phyloP scores from a whole-genome alignment of 2,113 vertebrate genomes.

The Acanthochromis polyacanthus region DNA sequence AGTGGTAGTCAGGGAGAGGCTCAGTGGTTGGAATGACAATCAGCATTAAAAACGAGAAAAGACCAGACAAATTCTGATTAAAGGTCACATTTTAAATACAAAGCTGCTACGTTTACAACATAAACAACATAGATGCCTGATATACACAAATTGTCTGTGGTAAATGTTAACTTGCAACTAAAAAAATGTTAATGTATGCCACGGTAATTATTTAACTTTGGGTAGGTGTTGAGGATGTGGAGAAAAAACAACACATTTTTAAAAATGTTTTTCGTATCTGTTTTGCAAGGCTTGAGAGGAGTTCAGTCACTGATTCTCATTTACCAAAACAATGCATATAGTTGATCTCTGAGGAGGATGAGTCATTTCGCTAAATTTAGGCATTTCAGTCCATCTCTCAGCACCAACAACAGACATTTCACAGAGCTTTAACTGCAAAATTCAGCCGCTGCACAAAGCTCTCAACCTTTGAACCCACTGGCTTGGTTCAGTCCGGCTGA shows the following conservation, averaged over 20 bases:
- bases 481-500: not conserved
- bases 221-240: no score
- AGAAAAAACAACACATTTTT: no score
- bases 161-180: no score
- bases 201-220: no score
- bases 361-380: not conserved
- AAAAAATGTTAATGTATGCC: no score
- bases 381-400: not conserved
- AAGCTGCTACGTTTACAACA: not conserved
- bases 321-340: not conserved
- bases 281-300: not conserved
- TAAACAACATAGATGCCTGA: not conserved
- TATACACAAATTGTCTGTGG: no score
- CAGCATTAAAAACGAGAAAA: not conserved
- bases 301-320: not conserved
- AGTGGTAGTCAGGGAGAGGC: conserved; percentile 17
- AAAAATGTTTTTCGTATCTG: not conserved
- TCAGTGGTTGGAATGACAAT: conserved; percentile 37
- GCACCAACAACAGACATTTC: not conserved
- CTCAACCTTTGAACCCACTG: not conserved
- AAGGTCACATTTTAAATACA: not conserved
- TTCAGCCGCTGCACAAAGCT: not conserved
- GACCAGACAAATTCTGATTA: not conserved
- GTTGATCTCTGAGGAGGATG: not conserved
- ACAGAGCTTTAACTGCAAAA: conserved; percentile 2